A percentile compares a stretch with the other conserved stretches of the same genome.
phyloP scores from a whole-genome alignment of 2,888 invertebrate genomes.

The Metacarcinus magister region DNA sequence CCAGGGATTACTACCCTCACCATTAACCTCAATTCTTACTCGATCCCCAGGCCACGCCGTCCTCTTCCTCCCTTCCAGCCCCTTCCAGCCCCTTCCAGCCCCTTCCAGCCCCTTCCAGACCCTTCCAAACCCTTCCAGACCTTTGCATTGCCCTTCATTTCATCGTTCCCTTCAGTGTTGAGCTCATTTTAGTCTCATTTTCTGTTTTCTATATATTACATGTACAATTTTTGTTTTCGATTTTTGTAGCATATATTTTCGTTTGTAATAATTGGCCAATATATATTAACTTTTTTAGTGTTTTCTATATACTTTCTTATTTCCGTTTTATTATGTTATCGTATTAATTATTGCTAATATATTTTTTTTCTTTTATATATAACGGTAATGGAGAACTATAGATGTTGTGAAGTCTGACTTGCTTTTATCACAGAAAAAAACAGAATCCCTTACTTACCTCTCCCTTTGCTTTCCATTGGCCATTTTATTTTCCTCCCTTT shows the following conservation, averaged over 20 bases:
- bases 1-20: background rate
- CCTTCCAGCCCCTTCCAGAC: no score
- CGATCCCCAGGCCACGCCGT: background rate
- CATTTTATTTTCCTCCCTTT: background rate
- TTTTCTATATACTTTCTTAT: background rate
- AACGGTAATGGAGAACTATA: no score
- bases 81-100: background rate
- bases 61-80: background rate
- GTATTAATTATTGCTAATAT: background rate
- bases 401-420: no score
- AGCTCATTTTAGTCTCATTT: background rate
- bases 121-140: background rate
- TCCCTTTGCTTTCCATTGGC: background rate
- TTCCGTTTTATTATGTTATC: background rate
- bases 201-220: background rate
- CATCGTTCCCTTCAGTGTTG: background rate
- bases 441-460: no score
- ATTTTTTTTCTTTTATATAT: background rate
- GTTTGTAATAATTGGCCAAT: background rate
- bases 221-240: background rate
- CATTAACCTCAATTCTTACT: slow-evolving; percentile 6
- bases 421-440: background rate
- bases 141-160: background rate
- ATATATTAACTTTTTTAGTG: background rate
- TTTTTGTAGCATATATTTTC: background rate